Evolutionary conservation across 35 echinoderm and acorn worm species (phyloP).

Genomic region (Apostichopus parvimensis): DNA sequence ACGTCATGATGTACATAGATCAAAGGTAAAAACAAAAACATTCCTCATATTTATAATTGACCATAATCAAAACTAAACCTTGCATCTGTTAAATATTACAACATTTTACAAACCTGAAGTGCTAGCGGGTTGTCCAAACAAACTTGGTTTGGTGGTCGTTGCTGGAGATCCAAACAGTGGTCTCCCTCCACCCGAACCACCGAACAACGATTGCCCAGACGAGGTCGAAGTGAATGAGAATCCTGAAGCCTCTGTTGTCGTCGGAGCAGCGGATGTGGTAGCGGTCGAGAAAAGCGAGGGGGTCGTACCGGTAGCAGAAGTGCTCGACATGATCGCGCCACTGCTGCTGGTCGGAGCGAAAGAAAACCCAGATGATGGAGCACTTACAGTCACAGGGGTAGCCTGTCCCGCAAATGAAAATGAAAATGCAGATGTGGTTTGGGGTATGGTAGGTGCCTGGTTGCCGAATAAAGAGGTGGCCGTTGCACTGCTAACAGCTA

Average conservation of each 20-base stretch:
- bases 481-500: not conserved
- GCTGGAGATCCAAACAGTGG: slow-evolving; percentile 3
- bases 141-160: not conserved
- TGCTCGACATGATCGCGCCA: not conserved
- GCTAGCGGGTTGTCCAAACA: not conserved
- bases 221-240: slow-evolving; percentile 7
- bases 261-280: not conserved
- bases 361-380: not conserved
- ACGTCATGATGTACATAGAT: too few relatives aligned
- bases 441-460: not conserved
- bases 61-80: too few relatives aligned
- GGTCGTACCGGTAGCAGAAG: not conserved
- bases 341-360: not conserved
- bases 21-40: too few relatives aligned
- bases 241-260: not conserved
- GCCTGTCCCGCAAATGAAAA: not conserved
- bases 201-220: not conserved
- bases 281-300: not conserved
- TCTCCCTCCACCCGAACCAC: not conserved
- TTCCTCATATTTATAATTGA: too few relatives aligned
- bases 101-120: slow-evolving; percentile 4
- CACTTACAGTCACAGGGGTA: not conserved
- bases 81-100: too few relatives aligned
- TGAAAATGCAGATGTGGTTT: not conserved
- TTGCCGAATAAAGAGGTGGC: not conserved